Evolutionary conservation across 2,888 invertebrate species (phyloP).

Genomic region (Conomelus anceps): DNA sequence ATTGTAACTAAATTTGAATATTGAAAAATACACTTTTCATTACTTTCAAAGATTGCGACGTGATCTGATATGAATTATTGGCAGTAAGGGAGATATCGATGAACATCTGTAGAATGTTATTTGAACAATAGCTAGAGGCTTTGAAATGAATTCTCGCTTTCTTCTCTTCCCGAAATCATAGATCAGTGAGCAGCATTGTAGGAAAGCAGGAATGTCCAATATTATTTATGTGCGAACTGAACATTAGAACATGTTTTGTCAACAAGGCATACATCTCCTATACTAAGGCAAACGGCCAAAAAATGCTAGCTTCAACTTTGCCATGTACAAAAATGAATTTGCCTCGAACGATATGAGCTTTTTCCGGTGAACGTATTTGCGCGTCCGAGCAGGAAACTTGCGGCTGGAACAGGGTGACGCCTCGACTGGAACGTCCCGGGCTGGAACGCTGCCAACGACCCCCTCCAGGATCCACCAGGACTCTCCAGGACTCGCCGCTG

Average conservation of each 20-base stretch:
- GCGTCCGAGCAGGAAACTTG: neutral
- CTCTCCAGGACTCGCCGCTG: neutral
- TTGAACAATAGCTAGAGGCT: too few species aligned
- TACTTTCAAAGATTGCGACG: too few species aligned
- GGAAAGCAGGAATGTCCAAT: neutral
- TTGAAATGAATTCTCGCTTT: too few species aligned
- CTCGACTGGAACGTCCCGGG: neutral
- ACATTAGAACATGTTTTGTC: neutral
- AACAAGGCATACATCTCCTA: neutral
- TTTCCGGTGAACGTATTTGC: neutral
- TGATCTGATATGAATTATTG: too few species aligned
- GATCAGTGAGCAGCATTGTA: neutral
- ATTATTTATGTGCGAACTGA: neutral
- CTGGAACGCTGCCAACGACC: neutral
- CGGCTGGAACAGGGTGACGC: too few species aligned
- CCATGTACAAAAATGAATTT: neutral
- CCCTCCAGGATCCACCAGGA: neutral
- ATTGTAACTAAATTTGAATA: too few species aligned
- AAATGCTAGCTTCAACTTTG: neutral
- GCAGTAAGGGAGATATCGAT: too few species aligned
- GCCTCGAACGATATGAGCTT: neutral
- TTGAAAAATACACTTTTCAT: too few species aligned
- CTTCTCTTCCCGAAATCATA: too few species aligned
- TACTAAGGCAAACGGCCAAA: neutral
- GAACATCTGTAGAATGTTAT: too few species aligned